These are phyloP conservation scores for Podarcis siculus DNA, from an alignment of 2,797 vertebrate genomes.

Conservation along the genomic window DNA sequence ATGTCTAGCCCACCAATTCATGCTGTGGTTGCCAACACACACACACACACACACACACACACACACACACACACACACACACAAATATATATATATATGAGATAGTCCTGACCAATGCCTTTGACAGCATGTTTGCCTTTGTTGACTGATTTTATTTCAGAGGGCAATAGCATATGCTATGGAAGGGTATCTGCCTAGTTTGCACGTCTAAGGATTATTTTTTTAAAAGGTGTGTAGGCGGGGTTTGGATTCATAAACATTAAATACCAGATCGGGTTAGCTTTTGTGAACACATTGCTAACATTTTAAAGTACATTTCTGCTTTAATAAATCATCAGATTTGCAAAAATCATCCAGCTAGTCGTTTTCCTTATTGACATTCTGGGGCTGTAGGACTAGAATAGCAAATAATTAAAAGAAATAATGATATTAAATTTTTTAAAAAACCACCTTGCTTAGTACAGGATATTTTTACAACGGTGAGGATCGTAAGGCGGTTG, in stretches of 20 bases:
- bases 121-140: background rate
- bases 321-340: background rate
- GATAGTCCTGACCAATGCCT: background rate
- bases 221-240: background rate
- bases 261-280: background rate
- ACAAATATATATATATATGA: background rate
- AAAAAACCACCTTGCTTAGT: background rate
- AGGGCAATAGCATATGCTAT: too few species aligned
- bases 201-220: background rate
- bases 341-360: background rate
- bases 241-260: background rate
- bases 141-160: too few species aligned
- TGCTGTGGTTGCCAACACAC: background rate
- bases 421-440: background rate
- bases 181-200: background rate
- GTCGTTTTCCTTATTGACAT: background rate
- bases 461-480: background rate
- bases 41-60: too few species aligned
- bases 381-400: slow-evolving; percentile 17
- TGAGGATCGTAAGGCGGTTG: background rate
- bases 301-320: slow-evolving; percentile 37
- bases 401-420: slow-evolving; percentile 9
- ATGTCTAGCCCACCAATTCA: background rate
- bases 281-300: background rate
- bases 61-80: too few species aligned